Evolutionary conservation across 2,888 invertebrate genomes (phyloP).

Genomic region (Andrena praecox): DNA sequence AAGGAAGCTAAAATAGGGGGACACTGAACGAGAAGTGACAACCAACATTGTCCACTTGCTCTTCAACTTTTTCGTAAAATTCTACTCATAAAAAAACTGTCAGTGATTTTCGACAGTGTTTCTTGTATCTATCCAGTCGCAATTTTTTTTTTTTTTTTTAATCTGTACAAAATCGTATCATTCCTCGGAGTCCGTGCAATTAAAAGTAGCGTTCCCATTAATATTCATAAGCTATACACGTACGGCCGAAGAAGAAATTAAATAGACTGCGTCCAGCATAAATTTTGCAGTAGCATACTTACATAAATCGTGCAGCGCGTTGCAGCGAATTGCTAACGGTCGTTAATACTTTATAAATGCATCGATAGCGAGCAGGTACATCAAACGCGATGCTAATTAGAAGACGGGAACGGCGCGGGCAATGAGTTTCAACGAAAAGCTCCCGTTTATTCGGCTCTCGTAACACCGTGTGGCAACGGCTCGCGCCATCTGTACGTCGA

Average conservation of each 20-base stretch:
- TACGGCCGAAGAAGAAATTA: not conserved
- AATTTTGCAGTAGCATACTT: slow-evolving; percentile 36
- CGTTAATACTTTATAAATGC: slow-evolving; percentile 68
- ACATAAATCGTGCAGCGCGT: slow-evolving; percentile 53
- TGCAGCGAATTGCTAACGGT: slow-evolving; percentile 36
- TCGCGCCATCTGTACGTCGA: slow-evolving; percentile 70
- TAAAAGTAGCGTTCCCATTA: slow-evolving; percentile 18
- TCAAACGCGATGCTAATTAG: slow-evolving; percentile 63
- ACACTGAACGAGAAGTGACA: no score
- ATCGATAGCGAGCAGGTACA: slow-evolving; percentile 63
- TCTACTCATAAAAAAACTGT: no score
- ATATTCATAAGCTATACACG: not conserved
- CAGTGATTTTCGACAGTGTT: no score
- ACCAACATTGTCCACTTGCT: no score
- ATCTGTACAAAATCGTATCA: no score
- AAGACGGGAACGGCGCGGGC: slow-evolving; percentile 52
- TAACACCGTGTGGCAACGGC: slow-evolving; percentile 65
- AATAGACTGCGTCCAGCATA: slow-evolving; percentile 15
- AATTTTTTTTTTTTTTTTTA: no score
- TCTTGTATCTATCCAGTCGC: no score
- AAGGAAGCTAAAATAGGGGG: no score
- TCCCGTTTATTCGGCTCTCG: slow-evolving; percentile 49
- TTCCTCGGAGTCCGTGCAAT: no score
- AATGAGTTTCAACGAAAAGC: slow-evolving; percentile 53
- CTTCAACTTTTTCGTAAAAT: no score